Evolutionary conservation across 2,113 vertebrate species (phyloP).

Genomic region (Enhydra lutris): DNA sequence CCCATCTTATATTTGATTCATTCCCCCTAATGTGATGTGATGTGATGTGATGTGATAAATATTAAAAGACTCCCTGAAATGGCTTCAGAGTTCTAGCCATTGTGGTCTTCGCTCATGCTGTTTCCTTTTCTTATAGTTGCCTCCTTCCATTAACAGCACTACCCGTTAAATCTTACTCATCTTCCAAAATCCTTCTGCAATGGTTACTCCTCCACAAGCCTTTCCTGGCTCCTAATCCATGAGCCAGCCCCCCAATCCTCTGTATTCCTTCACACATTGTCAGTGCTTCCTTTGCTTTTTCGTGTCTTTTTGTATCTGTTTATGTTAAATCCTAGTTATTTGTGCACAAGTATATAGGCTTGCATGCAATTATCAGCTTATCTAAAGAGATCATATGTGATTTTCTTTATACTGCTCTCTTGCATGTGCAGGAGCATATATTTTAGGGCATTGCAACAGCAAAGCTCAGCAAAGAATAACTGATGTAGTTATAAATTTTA

Average conservation of each 20-base stretch:
- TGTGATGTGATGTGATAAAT: background rate
- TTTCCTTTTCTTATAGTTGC: background rate
- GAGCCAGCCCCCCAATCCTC: accelerated
- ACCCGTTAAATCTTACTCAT: background rate
- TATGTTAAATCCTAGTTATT: background rate
- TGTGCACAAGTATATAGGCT: background rate
- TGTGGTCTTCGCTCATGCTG: background rate
- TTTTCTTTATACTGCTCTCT: background rate
- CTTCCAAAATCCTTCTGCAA: background rate
- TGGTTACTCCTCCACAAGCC: background rate
- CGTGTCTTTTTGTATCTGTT: background rate
- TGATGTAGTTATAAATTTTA: background rate
- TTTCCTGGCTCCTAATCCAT: background rate
- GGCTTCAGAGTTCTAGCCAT: background rate
- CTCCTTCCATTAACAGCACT: background rate
- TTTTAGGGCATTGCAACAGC: background rate
- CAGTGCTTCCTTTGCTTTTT: background rate
- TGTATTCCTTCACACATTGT: background rate
- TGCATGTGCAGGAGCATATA: background rate
- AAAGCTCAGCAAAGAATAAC: background rate
- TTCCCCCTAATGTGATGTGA: background rate
- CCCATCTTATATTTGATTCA: background rate
- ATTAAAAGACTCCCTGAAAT: background rate
- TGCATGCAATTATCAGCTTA: background rate
- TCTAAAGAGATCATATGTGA: background rate